These are phyloP conservation scores for Helobdella robusta DNA, from an alignment of 2,888 invertebrate species.

Conservation along the genomic window DNA sequence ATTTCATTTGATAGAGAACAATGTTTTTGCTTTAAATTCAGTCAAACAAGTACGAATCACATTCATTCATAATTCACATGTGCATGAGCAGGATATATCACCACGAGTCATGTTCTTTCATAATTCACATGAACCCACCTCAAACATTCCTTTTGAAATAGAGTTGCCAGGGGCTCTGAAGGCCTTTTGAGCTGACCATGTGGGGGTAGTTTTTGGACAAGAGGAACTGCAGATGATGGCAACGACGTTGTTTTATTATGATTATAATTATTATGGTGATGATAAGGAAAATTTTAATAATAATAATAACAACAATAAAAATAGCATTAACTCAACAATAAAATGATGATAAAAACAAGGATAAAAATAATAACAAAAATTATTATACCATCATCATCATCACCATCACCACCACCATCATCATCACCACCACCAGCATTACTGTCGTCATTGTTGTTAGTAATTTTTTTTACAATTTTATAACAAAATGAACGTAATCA, in stretches of 20 bases:
- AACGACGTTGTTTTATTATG: background rate
- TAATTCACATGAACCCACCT: background rate
- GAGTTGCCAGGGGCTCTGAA: background rate
- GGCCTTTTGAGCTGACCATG: background rate
- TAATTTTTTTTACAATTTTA: too few species aligned
- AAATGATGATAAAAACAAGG: background rate
- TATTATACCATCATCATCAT: background rate
- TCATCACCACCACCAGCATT: too few species aligned
- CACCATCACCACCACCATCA: too few species aligned
- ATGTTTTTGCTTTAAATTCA: too few species aligned
- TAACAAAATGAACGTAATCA: too few species aligned
- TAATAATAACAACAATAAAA: background rate
- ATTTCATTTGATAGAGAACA: too few species aligned
- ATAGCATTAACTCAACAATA: background rate
- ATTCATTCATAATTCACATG: too few species aligned
- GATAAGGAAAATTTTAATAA: background rate
- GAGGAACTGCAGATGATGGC: background rate
- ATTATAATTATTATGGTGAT: slow-evolving; percentile 2
- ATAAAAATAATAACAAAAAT: background rate
- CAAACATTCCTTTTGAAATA: slow-evolving; percentile 1
- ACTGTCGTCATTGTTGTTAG: too few species aligned
- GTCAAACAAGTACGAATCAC: too few species aligned
- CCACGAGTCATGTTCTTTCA: too few species aligned
- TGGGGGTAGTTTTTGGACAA: background rate
- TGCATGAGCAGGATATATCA: too few species aligned